phyloP scores from a whole-genome alignment of 2,797 vertebrate genomes.

The Peromyscus eremicus region DNA sequence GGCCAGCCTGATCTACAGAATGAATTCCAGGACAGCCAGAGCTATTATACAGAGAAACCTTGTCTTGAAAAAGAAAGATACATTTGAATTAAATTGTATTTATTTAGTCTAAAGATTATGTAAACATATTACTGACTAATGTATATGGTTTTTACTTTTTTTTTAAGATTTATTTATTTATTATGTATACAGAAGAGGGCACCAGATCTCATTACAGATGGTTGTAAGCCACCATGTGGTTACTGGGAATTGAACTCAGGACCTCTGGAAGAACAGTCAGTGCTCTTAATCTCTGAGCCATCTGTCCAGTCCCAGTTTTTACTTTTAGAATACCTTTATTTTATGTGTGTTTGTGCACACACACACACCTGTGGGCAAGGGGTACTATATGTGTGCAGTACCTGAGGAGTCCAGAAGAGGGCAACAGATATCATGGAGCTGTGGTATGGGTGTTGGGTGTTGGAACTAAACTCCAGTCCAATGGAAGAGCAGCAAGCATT shows the following conservation, averaged over 20 bases:
- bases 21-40: neutral
- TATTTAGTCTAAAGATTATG: neutral
- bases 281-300: too few relatives aligned
- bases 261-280: too few relatives aligned
- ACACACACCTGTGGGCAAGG: fast-evolving
- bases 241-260: too few relatives aligned
- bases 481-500: neutral
- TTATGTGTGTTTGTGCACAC: too few relatives aligned
- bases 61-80: neutral
- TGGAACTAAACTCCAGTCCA: neutral
- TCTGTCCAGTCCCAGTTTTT: too few relatives aligned
- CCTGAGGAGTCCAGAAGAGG: neutral
- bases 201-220: too few relatives aligned
- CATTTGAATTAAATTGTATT: neutral
- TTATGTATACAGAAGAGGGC: too few relatives aligned
- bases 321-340: neutral
- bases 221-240: too few relatives aligned
- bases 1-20: neutral
- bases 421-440: neutral
- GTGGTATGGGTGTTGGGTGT: neutral
- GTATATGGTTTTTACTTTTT: neutral
- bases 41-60: neutral
- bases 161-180: too few relatives aligned
- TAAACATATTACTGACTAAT: neutral
- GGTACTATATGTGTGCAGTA: neutral